Conservation (phyloP, 2,888 invertebrate genomes). For the Ramazzottius varieornatus region DNA sequence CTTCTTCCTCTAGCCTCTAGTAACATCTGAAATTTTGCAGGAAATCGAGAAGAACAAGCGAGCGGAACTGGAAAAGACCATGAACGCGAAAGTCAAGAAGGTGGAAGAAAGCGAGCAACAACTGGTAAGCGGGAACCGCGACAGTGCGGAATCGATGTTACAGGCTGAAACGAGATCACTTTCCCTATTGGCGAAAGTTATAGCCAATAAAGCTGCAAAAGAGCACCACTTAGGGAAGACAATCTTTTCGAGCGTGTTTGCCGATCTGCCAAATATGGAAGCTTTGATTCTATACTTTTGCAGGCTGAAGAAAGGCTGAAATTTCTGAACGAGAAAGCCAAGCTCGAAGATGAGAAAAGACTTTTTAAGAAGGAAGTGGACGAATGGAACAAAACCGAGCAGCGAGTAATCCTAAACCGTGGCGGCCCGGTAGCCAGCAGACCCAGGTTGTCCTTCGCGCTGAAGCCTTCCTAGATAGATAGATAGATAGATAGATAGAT, state of each 20-base stretch:
- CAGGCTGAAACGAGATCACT: no score
- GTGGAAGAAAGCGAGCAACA: conserved; percentile 88
- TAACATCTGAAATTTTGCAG: conserved; percentile 30
- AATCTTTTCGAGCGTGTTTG: no score
- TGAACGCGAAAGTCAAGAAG: conserved; percentile 90
- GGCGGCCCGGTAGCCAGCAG: conserved; percentile 69
- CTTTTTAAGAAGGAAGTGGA: conserved; percentile 74
- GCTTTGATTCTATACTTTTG: no score
- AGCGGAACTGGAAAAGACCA: conserved; percentile 76
- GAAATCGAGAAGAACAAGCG: conserved; percentile 87
- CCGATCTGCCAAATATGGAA: no score
- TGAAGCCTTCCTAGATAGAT: conserved; percentile 19
- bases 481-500: no score
- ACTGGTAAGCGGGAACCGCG: conserved; percentile 56
- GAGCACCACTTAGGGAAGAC: no score
- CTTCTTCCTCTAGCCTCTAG: no score
- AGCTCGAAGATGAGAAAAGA: conserved; percentile 69
- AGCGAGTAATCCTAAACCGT: conserved; percentile 85
- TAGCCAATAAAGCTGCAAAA: no score
- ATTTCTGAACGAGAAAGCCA: not conserved
- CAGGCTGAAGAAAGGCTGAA: not conserved
- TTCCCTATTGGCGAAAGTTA: no score
- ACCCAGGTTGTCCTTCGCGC: conserved; percentile 70
- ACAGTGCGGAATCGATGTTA: no score
- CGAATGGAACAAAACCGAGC: conserved; percentile 68